These are phyloP conservation scores for Anguilla megastoma DNA, from an alignment of 2,797 vertebrate genomes.

Conservation along the genomic window DNA sequence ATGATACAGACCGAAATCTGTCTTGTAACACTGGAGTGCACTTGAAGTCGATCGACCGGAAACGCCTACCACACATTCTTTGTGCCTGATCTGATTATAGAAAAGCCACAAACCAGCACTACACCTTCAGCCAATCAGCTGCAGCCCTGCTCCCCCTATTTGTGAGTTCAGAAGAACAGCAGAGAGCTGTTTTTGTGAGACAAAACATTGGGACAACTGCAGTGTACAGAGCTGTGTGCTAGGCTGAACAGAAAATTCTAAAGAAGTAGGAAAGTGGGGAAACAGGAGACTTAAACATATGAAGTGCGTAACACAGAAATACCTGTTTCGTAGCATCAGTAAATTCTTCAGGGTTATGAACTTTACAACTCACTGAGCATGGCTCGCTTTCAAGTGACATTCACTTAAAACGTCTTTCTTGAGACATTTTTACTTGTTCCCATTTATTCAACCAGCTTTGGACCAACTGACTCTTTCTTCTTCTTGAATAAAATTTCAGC, in stretches of 20 bases:
- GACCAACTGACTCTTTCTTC: background rate
- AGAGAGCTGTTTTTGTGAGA: slow-evolving; percentile 50
- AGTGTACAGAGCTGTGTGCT: background rate
- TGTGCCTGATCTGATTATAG: slow-evolving; percentile 41
- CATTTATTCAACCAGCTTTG: background rate
- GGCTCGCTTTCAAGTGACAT: background rate
- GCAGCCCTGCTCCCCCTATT: slow-evolving; percentile 45
- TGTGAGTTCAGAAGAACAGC: slow-evolving; percentile 48
- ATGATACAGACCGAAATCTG: background rate
- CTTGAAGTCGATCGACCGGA: slow-evolving; percentile 4
- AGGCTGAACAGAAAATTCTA: background rate
- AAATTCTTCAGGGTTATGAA: background rate
- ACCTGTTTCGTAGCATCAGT: background rate
- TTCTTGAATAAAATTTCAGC: background rate
- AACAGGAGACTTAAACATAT: background rate
- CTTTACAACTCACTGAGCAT: background rate
- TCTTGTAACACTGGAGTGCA: background rate
- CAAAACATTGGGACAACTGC: slow-evolving; percentile 36
- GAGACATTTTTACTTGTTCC: background rate
- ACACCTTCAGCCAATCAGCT: slow-evolving; percentile 52
- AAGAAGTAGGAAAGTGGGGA: background rate
- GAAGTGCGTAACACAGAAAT: background rate
- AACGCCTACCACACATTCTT: slow-evolving; percentile 26
- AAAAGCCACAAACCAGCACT: slow-evolving; percentile 45
- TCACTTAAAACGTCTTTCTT: background rate